Conservation (phyloP, 2,113 vertebrate genomes). For the Saccopteryx bilineata region DNA sequence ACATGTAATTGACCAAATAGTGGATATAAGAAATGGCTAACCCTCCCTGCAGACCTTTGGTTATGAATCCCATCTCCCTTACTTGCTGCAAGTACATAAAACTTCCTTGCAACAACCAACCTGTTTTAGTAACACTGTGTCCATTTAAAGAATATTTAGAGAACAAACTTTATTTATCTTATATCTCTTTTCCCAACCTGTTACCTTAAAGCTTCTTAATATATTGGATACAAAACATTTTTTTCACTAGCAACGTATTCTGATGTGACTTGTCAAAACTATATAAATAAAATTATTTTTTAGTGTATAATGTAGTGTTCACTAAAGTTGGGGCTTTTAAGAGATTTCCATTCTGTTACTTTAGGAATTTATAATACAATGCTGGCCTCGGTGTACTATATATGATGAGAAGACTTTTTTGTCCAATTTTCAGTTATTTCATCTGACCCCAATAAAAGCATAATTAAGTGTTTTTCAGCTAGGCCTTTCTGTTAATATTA, state of each 20-base stretch:
- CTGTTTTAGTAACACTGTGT: background rate
- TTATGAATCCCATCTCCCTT: background rate
- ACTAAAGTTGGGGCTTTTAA: background rate
- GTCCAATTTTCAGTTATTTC: constrained; percentile 22
- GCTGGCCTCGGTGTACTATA: background rate
- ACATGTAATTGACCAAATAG: background rate
- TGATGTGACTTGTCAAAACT: background rate
- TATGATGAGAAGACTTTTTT: background rate
- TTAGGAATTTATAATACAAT: background rate
- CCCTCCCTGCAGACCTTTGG: background rate
- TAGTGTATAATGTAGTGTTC: background rate
- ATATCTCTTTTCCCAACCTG: background rate
- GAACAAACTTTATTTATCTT: background rate
- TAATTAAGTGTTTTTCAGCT: background rate
- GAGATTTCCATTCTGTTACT: background rate
- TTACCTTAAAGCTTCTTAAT: constrained; percentile 22
- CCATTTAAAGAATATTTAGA: constrained; percentile 33
- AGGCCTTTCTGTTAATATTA: background rate
- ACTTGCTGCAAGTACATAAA: background rate
- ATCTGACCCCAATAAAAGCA: background rate
- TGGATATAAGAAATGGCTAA: background rate
- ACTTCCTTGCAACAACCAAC: background rate
- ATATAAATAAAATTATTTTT: background rate
- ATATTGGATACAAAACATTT: background rate
- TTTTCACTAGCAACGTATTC: constrained; percentile 22